These are phyloP conservation scores for Mareca strepera DNA, from an alignment of 2,797 vertebrate genomes.

Conservation along the genomic window DNA sequence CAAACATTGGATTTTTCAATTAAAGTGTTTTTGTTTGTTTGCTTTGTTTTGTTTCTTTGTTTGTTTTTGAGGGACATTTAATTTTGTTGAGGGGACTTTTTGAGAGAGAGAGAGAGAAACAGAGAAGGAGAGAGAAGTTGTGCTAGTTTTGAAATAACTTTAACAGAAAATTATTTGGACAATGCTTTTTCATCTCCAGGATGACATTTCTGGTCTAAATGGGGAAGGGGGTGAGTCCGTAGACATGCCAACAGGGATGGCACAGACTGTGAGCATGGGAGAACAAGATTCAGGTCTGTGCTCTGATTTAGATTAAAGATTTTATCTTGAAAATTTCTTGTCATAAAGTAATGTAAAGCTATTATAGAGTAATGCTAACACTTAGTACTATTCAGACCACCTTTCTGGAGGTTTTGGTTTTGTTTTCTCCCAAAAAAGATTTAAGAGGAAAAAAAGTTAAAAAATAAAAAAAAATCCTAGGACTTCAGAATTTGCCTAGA, in stretches of 20 bases:
- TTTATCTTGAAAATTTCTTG: not conserved
- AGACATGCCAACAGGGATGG: not conserved
- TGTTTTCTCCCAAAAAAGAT: not conserved
- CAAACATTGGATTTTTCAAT: not conserved
- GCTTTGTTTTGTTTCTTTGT: no score
- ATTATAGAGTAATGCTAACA: not conserved
- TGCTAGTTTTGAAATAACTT: not conserved
- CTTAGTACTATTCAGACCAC: not conserved
- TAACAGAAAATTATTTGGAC: not conserved
- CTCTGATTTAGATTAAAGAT: not conserved
- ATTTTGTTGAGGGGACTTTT: not conserved
- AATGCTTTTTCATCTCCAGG: not conserved
- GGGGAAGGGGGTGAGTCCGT: not conserved
- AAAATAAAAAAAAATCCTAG: not conserved
- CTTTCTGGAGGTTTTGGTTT: not conserved
- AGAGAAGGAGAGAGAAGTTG: not conserved
- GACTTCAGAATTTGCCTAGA: not conserved
- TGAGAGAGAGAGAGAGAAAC: no score
- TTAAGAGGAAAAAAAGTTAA: not conserved
- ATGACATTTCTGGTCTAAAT: not conserved
- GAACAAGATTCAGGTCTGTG: not conserved
- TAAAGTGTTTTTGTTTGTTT: not conserved
- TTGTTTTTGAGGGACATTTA: no score
- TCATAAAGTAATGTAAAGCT: not conserved
- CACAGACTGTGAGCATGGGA: not conserved